These are phyloP conservation scores for Equus przewalskii DNA, from an alignment of 2,113 vertebrate genomes.

Conservation along the genomic window DNA sequence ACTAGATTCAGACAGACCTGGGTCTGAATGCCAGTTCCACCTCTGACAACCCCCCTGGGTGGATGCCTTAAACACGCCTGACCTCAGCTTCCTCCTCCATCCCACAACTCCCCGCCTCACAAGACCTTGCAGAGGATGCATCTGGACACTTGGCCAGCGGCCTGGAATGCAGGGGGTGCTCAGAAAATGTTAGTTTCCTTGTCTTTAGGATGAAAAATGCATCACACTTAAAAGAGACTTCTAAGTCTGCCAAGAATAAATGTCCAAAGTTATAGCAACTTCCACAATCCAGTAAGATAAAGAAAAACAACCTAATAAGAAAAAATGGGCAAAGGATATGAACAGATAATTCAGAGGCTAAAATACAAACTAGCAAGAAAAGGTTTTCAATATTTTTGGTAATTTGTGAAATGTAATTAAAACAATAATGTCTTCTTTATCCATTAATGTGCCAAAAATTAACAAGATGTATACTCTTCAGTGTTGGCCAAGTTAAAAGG, in stretches of 20 bases:
- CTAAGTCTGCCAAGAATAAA: constrained; percentile 9
- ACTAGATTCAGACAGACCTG: not conserved
- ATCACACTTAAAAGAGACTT: not conserved
- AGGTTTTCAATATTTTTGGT: constrained; percentile 39
- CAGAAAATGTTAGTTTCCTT: not conserved
- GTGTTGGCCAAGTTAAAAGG: not conserved
- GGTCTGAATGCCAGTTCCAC: not conserved
- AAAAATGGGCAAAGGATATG: constrained; percentile 7
- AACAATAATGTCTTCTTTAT: constrained; percentile 16
- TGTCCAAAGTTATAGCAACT: not conserved
- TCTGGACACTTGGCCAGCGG: not conserved
- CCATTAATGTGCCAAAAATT: not conserved
- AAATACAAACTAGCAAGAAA: not conserved
- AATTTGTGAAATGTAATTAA: not conserved
- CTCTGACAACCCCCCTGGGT: not conserved
- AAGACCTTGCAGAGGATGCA: not conserved
- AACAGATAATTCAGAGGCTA: constrained; percentile 21
- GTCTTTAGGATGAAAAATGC: not conserved
- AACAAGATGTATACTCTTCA: not conserved
- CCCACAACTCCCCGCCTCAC: not conserved
- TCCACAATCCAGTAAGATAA: not conserved
- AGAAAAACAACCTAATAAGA: not conserved
- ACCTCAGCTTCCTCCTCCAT: not conserved
- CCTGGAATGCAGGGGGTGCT: not conserved
- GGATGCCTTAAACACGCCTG: not conserved